phyloP scores from a whole-genome alignment of 2,113 vertebrate species.

The Nyctereutes procyonoides region DNA sequence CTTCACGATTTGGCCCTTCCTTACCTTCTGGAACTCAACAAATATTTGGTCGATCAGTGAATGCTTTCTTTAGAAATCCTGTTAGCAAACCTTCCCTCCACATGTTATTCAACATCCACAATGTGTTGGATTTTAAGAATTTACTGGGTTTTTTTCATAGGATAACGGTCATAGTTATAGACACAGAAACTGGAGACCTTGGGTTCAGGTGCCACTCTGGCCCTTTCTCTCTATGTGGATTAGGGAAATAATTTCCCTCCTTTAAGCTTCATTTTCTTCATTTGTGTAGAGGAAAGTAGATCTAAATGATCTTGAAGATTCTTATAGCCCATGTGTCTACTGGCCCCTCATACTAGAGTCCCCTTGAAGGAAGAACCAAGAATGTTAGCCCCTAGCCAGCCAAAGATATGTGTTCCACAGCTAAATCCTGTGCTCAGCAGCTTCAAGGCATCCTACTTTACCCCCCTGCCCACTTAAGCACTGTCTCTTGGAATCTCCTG shows the following conservation, averaged over 20 bases:
- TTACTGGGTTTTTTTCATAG: background rate
- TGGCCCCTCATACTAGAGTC: background rate
- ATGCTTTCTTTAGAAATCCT: background rate
- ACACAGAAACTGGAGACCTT: background rate
- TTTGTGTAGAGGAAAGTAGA: background rate
- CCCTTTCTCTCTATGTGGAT: background rate
- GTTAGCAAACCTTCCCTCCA: background rate
- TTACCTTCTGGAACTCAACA: background rate
- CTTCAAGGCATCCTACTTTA: background rate
- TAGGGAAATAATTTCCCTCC: background rate
- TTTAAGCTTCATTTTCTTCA: conserved; percentile 6
- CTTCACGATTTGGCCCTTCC: background rate
- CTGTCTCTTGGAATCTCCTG: background rate
- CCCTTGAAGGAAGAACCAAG: background rate
- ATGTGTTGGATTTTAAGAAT: background rate
- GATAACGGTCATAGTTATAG: background rate
- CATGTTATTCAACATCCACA: background rate
- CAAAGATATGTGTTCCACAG: background rate
- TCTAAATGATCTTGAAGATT: background rate
- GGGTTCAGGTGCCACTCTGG: background rate
- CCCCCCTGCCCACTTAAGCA: background rate
- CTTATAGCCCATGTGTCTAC: background rate
- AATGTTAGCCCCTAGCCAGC: background rate
- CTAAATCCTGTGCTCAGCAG: background rate
- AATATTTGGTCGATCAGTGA: background rate